Percentiles rank a stretch among this genome's conserved stretches.
phyloP scores from a whole-genome alignment of 30 jellyfish, hydroid and myxozoan genomes.

The Cassiopea xamachana region DNA sequence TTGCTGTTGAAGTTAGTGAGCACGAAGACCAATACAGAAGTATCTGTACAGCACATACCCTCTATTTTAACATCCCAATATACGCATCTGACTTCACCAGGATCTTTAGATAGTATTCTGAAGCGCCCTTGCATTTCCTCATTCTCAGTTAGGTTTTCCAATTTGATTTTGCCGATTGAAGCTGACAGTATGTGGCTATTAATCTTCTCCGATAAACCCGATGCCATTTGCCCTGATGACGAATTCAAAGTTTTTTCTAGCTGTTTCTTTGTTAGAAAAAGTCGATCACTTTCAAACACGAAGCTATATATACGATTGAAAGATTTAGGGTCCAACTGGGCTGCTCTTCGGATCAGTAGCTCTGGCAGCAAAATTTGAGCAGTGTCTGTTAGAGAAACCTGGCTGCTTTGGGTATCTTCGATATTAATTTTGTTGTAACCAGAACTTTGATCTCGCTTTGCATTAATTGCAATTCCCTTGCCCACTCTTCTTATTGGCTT shows the following conservation, averaged over 20 bases:
- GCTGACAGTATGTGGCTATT: conserved; percentile 87
- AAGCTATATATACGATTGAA: conserved; percentile 57
- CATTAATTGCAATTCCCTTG: conserved; percentile 11
- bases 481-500: not conserved
- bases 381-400: not conserved
- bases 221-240: not conserved
- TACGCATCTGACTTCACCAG: conserved; percentile 55
- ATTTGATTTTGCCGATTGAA: conserved; percentile 54
- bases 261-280: conserved; percentile 43
- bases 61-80: conserved; percentile 59
- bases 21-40: not conserved
- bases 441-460: conserved; percentile 6
- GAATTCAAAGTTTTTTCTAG: not conserved
- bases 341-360: conserved; percentile 46
- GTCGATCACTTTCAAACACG: conserved; percentile 47
- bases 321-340: not conserved
- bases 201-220: conserved; percentile 6
- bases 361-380: conserved; percentile 57
- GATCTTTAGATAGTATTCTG: not conserved
- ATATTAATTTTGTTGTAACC: conserved; percentile 34
- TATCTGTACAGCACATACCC: conserved; percentile 28
- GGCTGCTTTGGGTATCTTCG: not conserved
- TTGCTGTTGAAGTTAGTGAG: not conserved
- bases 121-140: conserved; percentile 44
- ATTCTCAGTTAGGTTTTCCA: conserved; percentile 50